These are phyloP conservation scores for Cephus pygmeus DNA, from an alignment of 2,888 invertebrate species.

Conservation along the genomic window DNA sequence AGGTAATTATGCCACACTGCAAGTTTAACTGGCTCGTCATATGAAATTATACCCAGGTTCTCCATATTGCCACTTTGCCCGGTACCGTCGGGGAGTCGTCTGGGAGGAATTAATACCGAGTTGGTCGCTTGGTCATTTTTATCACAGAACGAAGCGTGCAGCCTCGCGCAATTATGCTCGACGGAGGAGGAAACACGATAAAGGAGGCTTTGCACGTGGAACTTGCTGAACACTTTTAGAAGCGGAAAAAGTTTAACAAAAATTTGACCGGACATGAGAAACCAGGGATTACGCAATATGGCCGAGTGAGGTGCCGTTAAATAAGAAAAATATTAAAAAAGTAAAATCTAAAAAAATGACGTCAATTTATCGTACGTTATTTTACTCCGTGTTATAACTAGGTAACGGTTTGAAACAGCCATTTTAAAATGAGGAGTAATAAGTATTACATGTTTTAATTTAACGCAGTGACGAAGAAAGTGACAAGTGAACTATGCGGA, in stretches of 20 bases:
- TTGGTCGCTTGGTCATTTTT: background rate
- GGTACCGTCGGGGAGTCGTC: background rate
- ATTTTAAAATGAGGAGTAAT: too few relatives aligned
- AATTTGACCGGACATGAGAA: background rate
- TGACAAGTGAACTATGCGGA: too few relatives aligned
- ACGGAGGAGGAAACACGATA: background rate
- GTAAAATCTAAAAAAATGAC: background rate
- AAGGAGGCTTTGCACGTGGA: background rate
- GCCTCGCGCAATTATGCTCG: background rate
- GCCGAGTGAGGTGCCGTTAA: background rate
- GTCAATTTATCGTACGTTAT: too few relatives aligned
- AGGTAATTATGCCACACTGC: constrained; percentile 45
- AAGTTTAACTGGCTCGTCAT: constrained; percentile 40
- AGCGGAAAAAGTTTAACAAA: background rate
- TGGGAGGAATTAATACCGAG: background rate
- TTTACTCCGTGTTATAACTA: too few relatives aligned
- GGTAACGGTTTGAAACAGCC: too few relatives aligned
- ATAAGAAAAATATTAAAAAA: background rate
- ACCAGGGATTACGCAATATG: background rate
- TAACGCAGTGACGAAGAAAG: too few relatives aligned
- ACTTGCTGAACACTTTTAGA: background rate
- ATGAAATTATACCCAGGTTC: constrained; percentile 35
- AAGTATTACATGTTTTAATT: too few relatives aligned
- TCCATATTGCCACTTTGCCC: background rate
- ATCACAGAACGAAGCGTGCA: background rate